Conservation (phyloP, 2,888 invertebrate species). For the Ophioninae sp. region DNA sequence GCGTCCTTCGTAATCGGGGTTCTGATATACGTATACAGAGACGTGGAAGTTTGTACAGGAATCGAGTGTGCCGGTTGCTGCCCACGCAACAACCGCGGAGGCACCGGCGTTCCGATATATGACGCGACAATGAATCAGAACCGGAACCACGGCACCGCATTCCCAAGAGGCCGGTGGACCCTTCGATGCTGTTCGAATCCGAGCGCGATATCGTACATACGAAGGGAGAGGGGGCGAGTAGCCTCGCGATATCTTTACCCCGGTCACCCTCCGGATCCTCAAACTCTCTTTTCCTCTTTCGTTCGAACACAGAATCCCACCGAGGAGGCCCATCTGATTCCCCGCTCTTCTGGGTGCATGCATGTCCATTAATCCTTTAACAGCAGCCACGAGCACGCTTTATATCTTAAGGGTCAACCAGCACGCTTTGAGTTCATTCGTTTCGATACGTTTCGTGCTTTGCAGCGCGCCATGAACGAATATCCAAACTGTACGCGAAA, state of each 20-base stretch:
- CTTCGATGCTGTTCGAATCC: slow-evolving; percentile 46
- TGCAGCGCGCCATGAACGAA: slow-evolving; percentile 33
- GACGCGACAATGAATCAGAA: slow-evolving; percentile 78
- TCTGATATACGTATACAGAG: slow-evolving; percentile 19
- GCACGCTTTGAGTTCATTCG: slow-evolving; percentile 58
- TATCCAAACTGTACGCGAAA: slow-evolving; percentile 3
- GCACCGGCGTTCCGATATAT: slow-evolving; percentile 73
- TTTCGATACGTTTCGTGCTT: slow-evolving; percentile 61
- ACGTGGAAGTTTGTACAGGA: slow-evolving; percentile 31
- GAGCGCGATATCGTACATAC: slow-evolving; percentile 43
- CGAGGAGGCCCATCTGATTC: slow-evolving; percentile 33
- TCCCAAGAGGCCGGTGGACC: slow-evolving; percentile 70
- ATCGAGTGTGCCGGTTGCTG: slow-evolving; percentile 56
- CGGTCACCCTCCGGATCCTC: slow-evolving; percentile 15
- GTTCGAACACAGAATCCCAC: slow-evolving; percentile 18
- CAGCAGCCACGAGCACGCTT: slow-evolving; percentile 52
- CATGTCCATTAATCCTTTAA: slow-evolving; percentile 58
- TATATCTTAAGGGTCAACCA: slow-evolving; percentile 53
- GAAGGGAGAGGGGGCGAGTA: too few species aligned
- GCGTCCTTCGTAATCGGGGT: slow-evolving; percentile 33
- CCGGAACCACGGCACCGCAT: slow-evolving; percentile 76
- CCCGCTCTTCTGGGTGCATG: slow-evolving; percentile 41
- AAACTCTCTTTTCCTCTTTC: slow-evolving; percentile 1
- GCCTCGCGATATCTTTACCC: slow-evolving; percentile 50
- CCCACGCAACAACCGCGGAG: slow-evolving; percentile 67